Percentiles rank a stretch among this genome's conserved stretches.
phyloP scores from a whole-genome alignment of 53 echinoderm and acorn worm species.

The Pentamera pediparva region DNA sequence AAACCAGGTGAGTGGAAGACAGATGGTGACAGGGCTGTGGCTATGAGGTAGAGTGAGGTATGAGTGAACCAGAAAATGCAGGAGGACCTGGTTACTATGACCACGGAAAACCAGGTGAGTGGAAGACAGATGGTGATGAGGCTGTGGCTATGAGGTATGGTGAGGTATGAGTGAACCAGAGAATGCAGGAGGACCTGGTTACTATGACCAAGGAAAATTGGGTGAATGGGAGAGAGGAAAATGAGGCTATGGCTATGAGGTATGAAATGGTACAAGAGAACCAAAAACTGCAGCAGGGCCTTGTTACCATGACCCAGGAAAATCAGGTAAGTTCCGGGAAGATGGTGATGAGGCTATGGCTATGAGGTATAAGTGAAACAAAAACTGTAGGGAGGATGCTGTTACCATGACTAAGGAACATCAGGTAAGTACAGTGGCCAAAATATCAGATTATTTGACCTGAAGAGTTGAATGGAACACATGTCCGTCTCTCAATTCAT shows the following conservation, averaged over 20 bases:
- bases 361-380: too few relatives aligned
- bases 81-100: constrained; percentile 95
- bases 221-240: too few relatives aligned
- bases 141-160: too few relatives aligned
- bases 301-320: constrained; percentile 96
- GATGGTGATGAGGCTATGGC: too few relatives aligned
- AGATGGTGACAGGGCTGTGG: too few relatives aligned
- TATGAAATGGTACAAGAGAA: constrained; percentile 81
- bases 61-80: constrained; percentile 80
- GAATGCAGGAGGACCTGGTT: constrained; percentile 87
- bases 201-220: constrained; percentile 99
- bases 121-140: too few relatives aligned
- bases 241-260: too few relatives aligned
- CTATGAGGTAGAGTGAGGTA: constrained; percentile 67
- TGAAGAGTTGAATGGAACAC: not conserved
- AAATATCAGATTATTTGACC: not conserved
- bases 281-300: constrained; percentile 78
- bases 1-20: constrained; percentile 90
- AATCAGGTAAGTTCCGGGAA: too few relatives aligned
- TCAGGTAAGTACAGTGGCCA: not conserved
- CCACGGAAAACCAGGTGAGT: constrained; percentile 94
- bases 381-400: too few relatives aligned
- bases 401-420: too few relatives aligned
- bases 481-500: not conserved
- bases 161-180: constrained; percentile 68